Evolutionary conservation across 2,797 vertebrate genomes (phyloP).

Genomic region (Microcaecilia unicolor): DNA sequence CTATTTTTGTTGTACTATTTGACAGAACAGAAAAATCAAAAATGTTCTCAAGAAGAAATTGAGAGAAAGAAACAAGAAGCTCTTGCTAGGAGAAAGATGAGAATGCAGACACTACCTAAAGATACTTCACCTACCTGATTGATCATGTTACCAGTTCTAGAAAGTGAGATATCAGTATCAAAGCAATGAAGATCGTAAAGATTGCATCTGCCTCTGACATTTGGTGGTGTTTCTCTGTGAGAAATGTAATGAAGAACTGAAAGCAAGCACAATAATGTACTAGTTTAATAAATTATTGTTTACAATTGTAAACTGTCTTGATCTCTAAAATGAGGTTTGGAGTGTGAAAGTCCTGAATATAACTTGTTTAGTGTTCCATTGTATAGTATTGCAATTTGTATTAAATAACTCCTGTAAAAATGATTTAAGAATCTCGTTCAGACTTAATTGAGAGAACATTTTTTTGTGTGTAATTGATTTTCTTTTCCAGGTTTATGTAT

Average conservation of each 20-base stretch:
- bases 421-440: too few species aligned
- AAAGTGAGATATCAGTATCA: neutral
- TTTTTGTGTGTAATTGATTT: too few species aligned
- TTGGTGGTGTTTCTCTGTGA: slow-evolving; percentile 26
- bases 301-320: slow-evolving; percentile 13
- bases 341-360: too few species aligned
- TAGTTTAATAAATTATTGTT: slow-evolving; percentile 28
- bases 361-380: too few species aligned
- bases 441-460: too few species aligned
- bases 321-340: too few species aligned
- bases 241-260: slow-evolving; percentile 18
- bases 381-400: too few species aligned
- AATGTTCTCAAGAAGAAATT: slow-evolving; percentile 79
- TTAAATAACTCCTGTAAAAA: too few species aligned
- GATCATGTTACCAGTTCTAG: neutral
- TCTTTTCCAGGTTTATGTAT: too few species aligned
- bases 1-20: slow-evolving; percentile 52
- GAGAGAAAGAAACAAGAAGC: slow-evolving; percentile 87
- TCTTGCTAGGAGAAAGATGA: slow-evolving; percentile 68
- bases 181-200: neutral
- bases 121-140: slow-evolving; percentile 38
- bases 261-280: slow-evolving; percentile 22
- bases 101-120: slow-evolving; percentile 49
- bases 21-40: slow-evolving; percentile 55
- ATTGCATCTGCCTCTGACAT: slow-evolving; percentile 12